Conservation (phyloP, 1,140 invertebrate species). For the Sitodiplosis mosellana region DNA sequence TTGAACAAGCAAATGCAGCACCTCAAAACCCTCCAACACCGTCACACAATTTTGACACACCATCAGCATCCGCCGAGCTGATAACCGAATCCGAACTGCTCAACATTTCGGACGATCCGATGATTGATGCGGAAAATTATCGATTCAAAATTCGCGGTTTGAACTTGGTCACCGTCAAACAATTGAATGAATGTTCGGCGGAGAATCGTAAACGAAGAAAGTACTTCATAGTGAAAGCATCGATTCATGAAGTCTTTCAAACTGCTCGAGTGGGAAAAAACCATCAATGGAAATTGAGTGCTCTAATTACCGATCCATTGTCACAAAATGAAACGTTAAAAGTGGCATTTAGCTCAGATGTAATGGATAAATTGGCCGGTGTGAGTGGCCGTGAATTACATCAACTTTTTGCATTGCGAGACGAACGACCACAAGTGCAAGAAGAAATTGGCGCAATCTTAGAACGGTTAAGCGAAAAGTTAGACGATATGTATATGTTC, state of each 20-base stretch:
- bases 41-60: neutral
- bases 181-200: neutral
- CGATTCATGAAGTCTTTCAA: neutral
- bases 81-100: neutral
- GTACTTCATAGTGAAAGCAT: neutral
- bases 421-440: neutral
- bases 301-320: neutral
- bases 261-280: neutral
- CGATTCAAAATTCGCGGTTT: slow-evolving; percentile 1
- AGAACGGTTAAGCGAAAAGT: neutral
- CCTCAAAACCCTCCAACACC: neutral
- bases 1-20: neutral
- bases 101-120: neutral
- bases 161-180: slow-evolving; percentile 2
- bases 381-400: neutral
- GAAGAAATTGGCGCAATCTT: neutral
- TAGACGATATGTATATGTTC: no score
- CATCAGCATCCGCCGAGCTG: neutral
- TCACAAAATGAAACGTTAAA: neutral
- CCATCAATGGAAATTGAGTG: neutral
- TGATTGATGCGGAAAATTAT: neutral
- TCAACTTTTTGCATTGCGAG: neutral
- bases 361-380: neutral
- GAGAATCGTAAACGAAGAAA: neutral
- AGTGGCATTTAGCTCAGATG: neutral